Evolutionary conservation across 1,140 invertebrate species (phyloP).

Genomic region (Venustaconcha ellipsiformis): DNA sequence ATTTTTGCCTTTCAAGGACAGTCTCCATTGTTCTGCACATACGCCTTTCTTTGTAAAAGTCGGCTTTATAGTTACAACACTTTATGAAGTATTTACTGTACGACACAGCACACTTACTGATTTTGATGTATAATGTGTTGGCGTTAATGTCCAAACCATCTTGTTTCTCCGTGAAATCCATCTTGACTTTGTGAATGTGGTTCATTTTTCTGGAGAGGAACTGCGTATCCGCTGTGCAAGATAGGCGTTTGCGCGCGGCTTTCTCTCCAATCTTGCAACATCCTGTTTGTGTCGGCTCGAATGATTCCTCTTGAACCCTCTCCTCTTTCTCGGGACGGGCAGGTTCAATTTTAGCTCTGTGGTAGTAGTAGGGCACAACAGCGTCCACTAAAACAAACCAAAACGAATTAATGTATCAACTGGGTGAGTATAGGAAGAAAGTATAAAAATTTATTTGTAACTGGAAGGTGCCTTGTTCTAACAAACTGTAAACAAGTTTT

Average conservation of each 20-base stretch:
- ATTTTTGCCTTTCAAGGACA: slow-evolving; percentile 4
- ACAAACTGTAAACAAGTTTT: too few relatives aligned
- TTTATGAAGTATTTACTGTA: slow-evolving; percentile 23
- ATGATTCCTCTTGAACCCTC: background rate
- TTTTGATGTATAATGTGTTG: slow-evolving; percentile 13
- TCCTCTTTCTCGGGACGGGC: too few relatives aligned
- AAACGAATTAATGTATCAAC: background rate
- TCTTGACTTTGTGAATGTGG: slow-evolving; percentile 12
- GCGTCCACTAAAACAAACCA: slow-evolving; percentile 15
- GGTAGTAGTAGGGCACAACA: slow-evolving; percentile 1
- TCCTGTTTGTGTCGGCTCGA: background rate
- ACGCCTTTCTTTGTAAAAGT: slow-evolving; percentile 14
- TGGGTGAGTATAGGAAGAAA: background rate
- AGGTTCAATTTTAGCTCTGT: slow-evolving; percentile 4
- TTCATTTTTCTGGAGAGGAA: slow-evolving; percentile 10
- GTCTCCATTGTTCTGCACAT: slow-evolving; percentile 15
- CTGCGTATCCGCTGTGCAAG: slow-evolving; percentile 11
- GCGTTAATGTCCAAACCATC: slow-evolving; percentile 5
- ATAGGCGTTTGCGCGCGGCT: slow-evolving; percentile 10
- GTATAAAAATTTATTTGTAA: too few relatives aligned
- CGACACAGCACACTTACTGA: slow-evolving; percentile 11
- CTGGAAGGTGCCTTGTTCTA: too few relatives aligned
- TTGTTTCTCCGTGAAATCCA: slow-evolving; percentile 1
- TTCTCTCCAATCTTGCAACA: slow-evolving; percentile 26
- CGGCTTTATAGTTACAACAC: slow-evolving; percentile 18